Conservation (phyloP, 2,797 vertebrate genomes). For the Dendrocincla fuliginosa region DNA sequence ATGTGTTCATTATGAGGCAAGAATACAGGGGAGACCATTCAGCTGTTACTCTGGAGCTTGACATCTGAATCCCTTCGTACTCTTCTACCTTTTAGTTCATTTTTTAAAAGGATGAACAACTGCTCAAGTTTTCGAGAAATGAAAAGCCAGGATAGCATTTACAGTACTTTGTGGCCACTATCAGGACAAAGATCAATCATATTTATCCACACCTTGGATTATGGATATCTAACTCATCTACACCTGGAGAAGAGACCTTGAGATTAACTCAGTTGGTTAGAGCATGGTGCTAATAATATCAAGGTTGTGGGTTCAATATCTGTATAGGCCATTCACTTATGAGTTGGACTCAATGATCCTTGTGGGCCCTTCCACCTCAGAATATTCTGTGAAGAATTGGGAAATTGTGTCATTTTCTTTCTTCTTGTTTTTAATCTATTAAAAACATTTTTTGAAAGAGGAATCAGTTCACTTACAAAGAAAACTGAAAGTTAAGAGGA, state of each 20-base stretch:
- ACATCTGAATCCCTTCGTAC: not conserved
- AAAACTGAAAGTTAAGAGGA: not conserved
- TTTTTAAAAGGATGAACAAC: not conserved
- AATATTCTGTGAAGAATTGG: not conserved
- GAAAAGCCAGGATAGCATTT: not conserved
- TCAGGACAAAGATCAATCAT: not conserved
- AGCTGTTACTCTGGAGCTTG: not conserved
- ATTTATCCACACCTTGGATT: not conserved
- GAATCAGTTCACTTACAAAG: not conserved
- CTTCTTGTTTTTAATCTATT: not conserved
- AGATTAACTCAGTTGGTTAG: not conserved
- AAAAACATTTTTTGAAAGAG: not conserved
- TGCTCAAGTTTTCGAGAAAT: not conserved
- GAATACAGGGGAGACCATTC: not conserved
- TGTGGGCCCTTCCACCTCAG: not conserved
- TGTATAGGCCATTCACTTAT: not conserved
- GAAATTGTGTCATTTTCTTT: not conserved
- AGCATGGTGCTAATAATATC: not conserved
- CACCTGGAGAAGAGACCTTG: not conserved
- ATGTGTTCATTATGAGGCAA: not conserved
- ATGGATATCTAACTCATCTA: not conserved
- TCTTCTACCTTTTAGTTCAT: not conserved
- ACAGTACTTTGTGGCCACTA: not conserved
- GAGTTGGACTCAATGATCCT: not conserved
- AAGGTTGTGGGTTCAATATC: not conserved